These are phyloP conservation scores for Ceratina australensis DNA, from an alignment of 1,140 invertebrate genomes.

Conservation along the genomic window DNA sequence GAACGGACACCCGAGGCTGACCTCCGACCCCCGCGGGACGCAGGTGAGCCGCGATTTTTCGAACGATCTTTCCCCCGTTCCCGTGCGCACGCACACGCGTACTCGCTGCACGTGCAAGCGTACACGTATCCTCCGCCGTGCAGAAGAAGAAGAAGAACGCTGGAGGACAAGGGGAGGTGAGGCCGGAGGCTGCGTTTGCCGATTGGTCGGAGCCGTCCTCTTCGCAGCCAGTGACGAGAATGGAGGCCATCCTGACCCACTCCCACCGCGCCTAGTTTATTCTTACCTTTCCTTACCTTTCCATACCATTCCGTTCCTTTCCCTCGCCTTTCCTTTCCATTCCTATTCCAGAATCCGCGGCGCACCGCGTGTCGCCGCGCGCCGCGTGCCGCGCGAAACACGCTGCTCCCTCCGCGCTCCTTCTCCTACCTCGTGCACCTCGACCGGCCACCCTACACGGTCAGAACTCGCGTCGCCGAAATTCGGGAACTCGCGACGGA, in stretches of 20 bases:
- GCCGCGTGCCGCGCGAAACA: no score
- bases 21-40: conserved; percentile 59
- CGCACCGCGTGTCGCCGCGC: conserved; percentile 19
- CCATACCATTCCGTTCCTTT: conserved; percentile 59
- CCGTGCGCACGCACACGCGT: conserved; percentile 52
- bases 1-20: conserved; percentile 58
- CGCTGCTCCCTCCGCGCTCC: conserved; percentile 1
- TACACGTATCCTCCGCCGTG: conserved; percentile 35
- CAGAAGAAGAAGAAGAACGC: conserved; percentile 23
- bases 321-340: conserved; percentile 42
- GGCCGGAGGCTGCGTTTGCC: conserved; percentile 62
- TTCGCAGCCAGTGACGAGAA: conserved; percentile 69
- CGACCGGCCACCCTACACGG: conserved; percentile 18
- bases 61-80: conserved; percentile 54
- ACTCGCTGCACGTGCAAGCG: conserved; percentile 5
- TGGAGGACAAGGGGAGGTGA: conserved; percentile 64
- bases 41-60: conserved; percentile 68
- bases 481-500: conserved; percentile 28
- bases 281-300: conserved; percentile 66
- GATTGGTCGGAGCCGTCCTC: conserved; percentile 67
- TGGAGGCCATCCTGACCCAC: conserved; percentile 69
- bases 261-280: conserved; percentile 69
- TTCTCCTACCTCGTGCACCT: conserved; percentile 27
- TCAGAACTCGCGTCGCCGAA: conserved; percentile 28
- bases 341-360: conserved; percentile 34